Conservation (phyloP, 2,888 invertebrate genomes). For the Therioaphis trifolii region DNA sequence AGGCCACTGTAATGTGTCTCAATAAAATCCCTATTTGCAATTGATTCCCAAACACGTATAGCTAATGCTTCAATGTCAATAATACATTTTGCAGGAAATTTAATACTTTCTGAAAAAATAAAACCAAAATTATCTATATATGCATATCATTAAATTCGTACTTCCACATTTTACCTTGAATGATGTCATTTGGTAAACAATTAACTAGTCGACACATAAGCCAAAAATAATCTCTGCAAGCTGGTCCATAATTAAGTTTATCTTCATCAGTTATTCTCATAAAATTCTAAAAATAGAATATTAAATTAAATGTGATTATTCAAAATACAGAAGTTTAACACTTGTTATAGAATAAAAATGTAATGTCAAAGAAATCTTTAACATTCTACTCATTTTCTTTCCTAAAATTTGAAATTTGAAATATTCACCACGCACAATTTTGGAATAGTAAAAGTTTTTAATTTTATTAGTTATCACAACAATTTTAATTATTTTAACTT, state of each 20-base stretch:
- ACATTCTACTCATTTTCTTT: too few species aligned
- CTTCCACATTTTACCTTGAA: conserved; percentile 72
- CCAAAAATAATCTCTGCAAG: conserved; percentile 95
- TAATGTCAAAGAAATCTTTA: too few species aligned
- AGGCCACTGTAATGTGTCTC: conserved; percentile 84
- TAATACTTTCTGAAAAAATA: conserved; percentile 65
- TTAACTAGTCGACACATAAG: conserved; percentile 88
- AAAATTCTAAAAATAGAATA: conserved; percentile 70
- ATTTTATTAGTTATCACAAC: too few species aligned
- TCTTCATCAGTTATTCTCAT: conserved; percentile 79
- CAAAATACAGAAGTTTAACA: too few species aligned
- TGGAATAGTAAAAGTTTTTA: too few species aligned
- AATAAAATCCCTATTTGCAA: conserved; percentile 82
- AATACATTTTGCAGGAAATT: conserved; percentile 70
- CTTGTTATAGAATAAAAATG: too few species aligned
- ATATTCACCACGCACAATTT: too few species aligned
- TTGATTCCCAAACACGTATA: conserved; percentile 79
- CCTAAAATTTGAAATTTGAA: too few species aligned
- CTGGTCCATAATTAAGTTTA: conserved; percentile 95
- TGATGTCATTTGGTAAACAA: conserved; percentile 82
- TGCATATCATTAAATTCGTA: not conserved
- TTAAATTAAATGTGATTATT: too few species aligned
- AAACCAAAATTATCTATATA: conserved; percentile 52
- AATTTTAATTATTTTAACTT: too few species aligned
- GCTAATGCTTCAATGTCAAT: conserved; percentile 82